phyloP scores from a whole-genome alignment of 2,113 vertebrate genomes.

The Mesembrinibis cayennensis region DNA sequence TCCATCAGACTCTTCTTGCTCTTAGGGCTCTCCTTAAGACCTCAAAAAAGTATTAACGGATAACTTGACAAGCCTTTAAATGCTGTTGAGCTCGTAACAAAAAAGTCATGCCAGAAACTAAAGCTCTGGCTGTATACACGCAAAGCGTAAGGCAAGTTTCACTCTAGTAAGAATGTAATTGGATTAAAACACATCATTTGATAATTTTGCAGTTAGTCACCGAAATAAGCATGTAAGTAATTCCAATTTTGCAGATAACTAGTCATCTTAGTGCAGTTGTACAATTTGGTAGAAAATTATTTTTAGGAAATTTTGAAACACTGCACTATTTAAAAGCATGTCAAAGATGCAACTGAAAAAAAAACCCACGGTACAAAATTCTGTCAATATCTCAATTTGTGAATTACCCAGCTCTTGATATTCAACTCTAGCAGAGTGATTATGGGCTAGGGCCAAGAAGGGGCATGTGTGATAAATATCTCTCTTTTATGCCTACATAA shows the following conservation, averaged over 20 bases:
- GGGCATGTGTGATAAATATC: background rate
- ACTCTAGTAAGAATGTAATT: constrained; percentile 66
- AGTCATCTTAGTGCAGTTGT: background rate
- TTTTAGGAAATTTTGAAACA: constrained; percentile 3
- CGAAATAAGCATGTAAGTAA: constrained; percentile 62
- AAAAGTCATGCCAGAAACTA: constrained; percentile 33
- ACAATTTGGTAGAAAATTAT: background rate
- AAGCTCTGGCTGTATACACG: background rate
- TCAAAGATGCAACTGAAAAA: background rate
- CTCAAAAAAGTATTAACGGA: background rate
- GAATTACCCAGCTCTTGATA: background rate
- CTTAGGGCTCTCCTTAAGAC: background rate
- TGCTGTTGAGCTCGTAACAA: background rate
- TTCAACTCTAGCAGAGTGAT: background rate
- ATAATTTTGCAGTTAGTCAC: constrained; percentile 72
- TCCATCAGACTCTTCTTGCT: background rate
- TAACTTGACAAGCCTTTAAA: constrained; percentile 46
- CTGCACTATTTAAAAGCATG: background rate
- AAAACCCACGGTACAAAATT: background rate
- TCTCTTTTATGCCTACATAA: constrained; percentile 13
- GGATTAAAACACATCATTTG: constrained; percentile 72
- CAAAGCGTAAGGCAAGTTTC: background rate
- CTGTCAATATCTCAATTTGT: constrained; percentile 1
- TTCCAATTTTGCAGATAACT: constrained; percentile 70
- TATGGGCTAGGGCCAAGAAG: background rate